Evolutionary conservation across 2,797 vertebrate genomes (phyloP).

Genomic region (Pygocentrus nattereri): DNA sequence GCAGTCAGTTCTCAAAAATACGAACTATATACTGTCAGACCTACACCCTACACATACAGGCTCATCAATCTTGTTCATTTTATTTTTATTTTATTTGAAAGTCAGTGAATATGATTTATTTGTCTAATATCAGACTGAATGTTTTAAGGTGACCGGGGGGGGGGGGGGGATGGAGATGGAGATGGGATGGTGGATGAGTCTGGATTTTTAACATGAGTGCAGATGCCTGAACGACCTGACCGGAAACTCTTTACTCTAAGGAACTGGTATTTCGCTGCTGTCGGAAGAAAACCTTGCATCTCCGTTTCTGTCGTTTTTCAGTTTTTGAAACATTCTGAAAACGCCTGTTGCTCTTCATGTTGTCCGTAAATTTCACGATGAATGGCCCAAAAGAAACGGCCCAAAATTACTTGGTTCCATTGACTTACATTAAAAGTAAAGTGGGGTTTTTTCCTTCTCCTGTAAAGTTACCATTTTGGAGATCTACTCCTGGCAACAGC

Average conservation of each 20-base stretch:
- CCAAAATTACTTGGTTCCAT: too few species aligned
- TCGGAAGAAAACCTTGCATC: too few species aligned
- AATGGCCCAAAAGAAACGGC: too few species aligned
- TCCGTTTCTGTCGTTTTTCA: too few species aligned
- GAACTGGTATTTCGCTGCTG: too few species aligned
- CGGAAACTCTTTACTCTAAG: not conserved
- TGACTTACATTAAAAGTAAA: too few species aligned
- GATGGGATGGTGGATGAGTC: constrained; percentile 26
- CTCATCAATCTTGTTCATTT: constrained; percentile 34
- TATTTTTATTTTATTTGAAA: constrained; percentile 3
- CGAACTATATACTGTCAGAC: constrained; percentile 53
- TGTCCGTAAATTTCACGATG: too few species aligned
- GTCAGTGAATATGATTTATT: constrained; percentile 30
- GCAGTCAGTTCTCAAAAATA: constrained; percentile 47
- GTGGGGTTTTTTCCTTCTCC: too few species aligned
- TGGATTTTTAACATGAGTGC: not conserved
- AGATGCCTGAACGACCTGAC: not conserved
- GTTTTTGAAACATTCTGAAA: too few species aligned
- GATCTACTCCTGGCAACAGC: too few species aligned
- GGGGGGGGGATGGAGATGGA: constrained; percentile 14
- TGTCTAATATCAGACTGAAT: constrained; percentile 4
- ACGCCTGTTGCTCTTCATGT: too few species aligned
- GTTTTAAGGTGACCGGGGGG: constrained; percentile 12
- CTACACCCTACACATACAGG: constrained; percentile 53
- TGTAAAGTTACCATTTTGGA: too few species aligned